Percentiles rank a stretch among this genome's conserved stretches.
phyloP scores from a whole-genome alignment of 2,797 vertebrate genomes.

The Chelmon rostratus region DNA sequence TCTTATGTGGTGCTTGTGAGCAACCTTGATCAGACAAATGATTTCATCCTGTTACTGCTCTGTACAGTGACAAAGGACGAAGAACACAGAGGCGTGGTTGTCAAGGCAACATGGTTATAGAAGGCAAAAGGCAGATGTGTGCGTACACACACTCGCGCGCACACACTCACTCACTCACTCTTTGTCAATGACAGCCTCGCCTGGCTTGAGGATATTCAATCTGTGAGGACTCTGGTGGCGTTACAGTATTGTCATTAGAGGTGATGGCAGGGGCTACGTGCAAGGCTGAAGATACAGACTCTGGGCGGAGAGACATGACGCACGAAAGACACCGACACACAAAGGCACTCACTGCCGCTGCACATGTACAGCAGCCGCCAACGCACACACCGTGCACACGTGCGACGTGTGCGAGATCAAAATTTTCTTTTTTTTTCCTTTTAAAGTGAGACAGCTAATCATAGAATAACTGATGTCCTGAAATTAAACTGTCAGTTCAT shows the following conservation, averaged over 20 bases:
- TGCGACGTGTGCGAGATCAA: not conserved
- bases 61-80: constrained; percentile 74
- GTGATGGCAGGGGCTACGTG: constrained; percentile 43
- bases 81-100: constrained; percentile 76
- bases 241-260: constrained; percentile 55
- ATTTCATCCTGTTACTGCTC: constrained; percentile 63
- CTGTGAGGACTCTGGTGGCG: constrained; percentile 51
- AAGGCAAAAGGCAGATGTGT: constrained; percentile 67
- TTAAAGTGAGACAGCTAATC: not conserved
- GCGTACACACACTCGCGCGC: not conserved
- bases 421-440: not conserved
- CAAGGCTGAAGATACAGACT: constrained; percentile 34
- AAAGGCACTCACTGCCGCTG: not conserved
- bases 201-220: constrained; percentile 62
- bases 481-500: not conserved
- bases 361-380: not conserved
- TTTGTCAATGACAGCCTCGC: constrained; percentile 58
- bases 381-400: not conserved
- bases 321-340: constrained; percentile 2
- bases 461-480: not conserved
- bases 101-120: constrained; percentile 78
- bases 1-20: constrained; percentile 41
- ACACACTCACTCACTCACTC: constrained; percentile 32
- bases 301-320: constrained; percentile 22
- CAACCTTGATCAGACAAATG: constrained; percentile 74